Evolutionary conservation across 23 tunicate genomes (phyloP).

Genomic region (Styela plicata): DNA sequence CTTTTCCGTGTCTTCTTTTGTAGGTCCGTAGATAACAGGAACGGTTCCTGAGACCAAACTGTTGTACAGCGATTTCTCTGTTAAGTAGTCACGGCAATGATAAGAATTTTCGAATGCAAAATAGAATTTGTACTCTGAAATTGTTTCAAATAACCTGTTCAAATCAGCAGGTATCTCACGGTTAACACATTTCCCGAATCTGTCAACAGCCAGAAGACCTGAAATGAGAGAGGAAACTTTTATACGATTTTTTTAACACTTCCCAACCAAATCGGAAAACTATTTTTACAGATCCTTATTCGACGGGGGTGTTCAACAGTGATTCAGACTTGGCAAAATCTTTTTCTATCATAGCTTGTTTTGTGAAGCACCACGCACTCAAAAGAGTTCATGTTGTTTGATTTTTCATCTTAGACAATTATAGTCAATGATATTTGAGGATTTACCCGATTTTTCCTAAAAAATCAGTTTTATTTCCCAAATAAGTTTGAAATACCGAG

Average conservation of each 20-base stretch:
- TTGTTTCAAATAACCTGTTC: constrained; percentile 3
- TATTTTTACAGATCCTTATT: no score
- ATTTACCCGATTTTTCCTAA: no score
- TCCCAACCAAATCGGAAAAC: background rate
- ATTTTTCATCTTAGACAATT: no score
- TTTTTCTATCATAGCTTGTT: no score
- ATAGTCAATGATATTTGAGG: no score
- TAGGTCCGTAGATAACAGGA: constrained; percentile 42
- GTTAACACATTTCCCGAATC: constrained; percentile 33
- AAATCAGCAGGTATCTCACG: background rate
- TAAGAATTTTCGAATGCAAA: constrained; percentile 65
- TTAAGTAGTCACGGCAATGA: constrained; percentile 50
- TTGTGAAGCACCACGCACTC: no score
- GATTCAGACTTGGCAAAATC: background rate
- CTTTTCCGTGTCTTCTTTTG: constrained; percentile 14
- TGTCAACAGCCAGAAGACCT: constrained; percentile 18
- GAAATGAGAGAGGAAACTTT: background rate
- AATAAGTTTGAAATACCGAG: no score
- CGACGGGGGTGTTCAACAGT: no score
- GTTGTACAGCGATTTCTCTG: constrained; percentile 46
- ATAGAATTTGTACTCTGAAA: constrained; percentile 43
- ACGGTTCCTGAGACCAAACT: constrained; percentile 32
- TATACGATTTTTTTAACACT: background rate
- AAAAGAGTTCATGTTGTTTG: no score
- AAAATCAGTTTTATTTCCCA: no score